A percentile compares a stretch with the other conserved stretches of the same genome.
Conservation (phyloP, 1,140 invertebrate genomes). For the Musca domestica region DNA sequence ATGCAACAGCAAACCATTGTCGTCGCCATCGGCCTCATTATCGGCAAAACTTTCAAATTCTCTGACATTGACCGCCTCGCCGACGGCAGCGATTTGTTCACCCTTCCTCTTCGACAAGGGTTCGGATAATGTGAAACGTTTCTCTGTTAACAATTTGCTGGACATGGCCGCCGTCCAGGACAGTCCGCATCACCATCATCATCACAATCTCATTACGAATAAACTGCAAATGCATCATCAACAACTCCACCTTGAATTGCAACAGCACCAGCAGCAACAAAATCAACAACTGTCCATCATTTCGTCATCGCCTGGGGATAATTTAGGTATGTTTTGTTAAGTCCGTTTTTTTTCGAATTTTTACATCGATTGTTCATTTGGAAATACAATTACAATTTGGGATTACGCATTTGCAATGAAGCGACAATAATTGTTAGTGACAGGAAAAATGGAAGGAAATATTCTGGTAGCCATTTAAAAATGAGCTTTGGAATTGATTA, state of each 20-base stretch:
- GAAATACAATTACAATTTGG: too few species aligned
- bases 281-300: neutral
- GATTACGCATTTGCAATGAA: neutral
- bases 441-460: too few species aligned
- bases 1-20: neutral
- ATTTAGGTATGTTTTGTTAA: conserved; percentile 9
- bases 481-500: too few species aligned
- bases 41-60: neutral
- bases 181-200: neutral
- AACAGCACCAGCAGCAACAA: conserved; percentile 19
- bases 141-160: conserved; percentile 32
- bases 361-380: too few species aligned
- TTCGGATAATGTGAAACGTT: conserved; percentile 33
- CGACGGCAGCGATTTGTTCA: conserved; percentile 5
- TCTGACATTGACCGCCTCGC: conserved; percentile 1
- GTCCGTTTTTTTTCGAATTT: too few species aligned
- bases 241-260: conserved; percentile 19
- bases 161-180: conserved; percentile 25
- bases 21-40: neutral
- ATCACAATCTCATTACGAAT: conserved; percentile 8
- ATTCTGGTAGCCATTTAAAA: too few species aligned
- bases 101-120: conserved; percentile 21
- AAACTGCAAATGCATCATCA: conserved; percentile 20
- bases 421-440: neutral
- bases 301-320: conserved; percentile 1